Evolutionary conservation across 2,113 vertebrate genomes (phyloP), one percentile per base, ranked within the genome.

Genomic region (Pungitius pungitius): DNA sequence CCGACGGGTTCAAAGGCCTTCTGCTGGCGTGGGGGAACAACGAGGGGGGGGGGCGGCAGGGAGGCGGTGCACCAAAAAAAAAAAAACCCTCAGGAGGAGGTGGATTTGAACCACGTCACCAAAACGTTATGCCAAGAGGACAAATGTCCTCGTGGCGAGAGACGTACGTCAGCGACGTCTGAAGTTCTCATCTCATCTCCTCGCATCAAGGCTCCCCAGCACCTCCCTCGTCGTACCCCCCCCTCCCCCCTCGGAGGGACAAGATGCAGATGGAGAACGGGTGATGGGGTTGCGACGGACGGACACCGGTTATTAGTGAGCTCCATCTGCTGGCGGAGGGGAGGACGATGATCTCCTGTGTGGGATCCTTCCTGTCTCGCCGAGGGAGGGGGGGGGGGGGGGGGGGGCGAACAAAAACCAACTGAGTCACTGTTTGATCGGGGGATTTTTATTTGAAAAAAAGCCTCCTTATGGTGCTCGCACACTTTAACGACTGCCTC

Each of bases 241-340:
- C n/a, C n/a, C n/a, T n/a, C n/a, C n/a, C n/a, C 57, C 64, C 51
- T 68, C 15, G n/a, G 7, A 57, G 61, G n/a, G 35, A 43, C 40
- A 52, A 55, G 51, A 49, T 40, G 54, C 80, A 81, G 81, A 82
- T 77, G 74, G 75, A 14, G 69, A 69, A 80, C 77, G 62, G 69
- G 75, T 30, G 30, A 5, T 30, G 30, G 30, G 5, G n/a, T n/a
- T n/a, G n/a, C n/a, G n/a, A 3, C 30, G 30, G 3, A 3, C 30
- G 1, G 3, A 30, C 30, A n/a, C 63, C 42, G 26, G 70, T 78
- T 85, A 79, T 77, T 78, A 64, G 15, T 63, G 80, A 87, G 90
- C 87, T 63, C 85, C 89, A 91, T 84, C 85, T 92, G 84, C 87
- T 90, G 89, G 90, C 69, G 58, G 58, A 84, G 63, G 45, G 3